Base-by-base conservation (phyloP, 1,140 invertebrate species). In the Tetramorium alpestre region DNA sequence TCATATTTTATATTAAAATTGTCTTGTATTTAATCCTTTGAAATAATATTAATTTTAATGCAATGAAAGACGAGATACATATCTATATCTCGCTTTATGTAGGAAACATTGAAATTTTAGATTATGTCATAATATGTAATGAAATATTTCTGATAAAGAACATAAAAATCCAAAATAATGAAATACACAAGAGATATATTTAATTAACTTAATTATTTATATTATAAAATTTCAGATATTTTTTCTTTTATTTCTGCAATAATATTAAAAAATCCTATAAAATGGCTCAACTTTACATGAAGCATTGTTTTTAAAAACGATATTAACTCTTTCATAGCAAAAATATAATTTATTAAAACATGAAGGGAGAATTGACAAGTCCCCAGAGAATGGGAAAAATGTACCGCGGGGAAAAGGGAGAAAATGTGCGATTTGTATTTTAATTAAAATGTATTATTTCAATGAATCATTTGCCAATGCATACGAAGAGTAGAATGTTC, bases 391-490 rank as follows among this genome's bases (percentile, higher is more conserved):
- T 33, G 33, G 33, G 33, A 33, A 33, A 33, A 33, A 33, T 33
- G 33, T 33, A 33, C 33, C 33, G 33, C 33, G 33, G 33, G 33
- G 33, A 33, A 33, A 33, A 33, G 33, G 33, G 33, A 0, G 33
- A 77, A 65, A 65, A 64, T 33, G 16, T 65, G n/a, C 8, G 8
- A 65, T 41, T 10, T 38, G 18, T 38, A 3, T 41, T 33, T 76
- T 56, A 76, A 76, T 76, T 76, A 44, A 77, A 77, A 64, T 64
- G 5, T 77, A 28, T 44, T 25, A 60, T 41, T 76, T 25, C 22
- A 62, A 60, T 60, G 33, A 60, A n/a, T 33, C 25, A 44, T 76
- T 44, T 13, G 10, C 62, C 62, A 67, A 65, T 65, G 38, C 38
- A 11, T 1, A 22, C 4, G 38, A 22, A 41, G 4, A 67, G n/a